phyloP scores from a whole-genome alignment of 2,797 vertebrate species.

The Anniella stebbinsi region DNA sequence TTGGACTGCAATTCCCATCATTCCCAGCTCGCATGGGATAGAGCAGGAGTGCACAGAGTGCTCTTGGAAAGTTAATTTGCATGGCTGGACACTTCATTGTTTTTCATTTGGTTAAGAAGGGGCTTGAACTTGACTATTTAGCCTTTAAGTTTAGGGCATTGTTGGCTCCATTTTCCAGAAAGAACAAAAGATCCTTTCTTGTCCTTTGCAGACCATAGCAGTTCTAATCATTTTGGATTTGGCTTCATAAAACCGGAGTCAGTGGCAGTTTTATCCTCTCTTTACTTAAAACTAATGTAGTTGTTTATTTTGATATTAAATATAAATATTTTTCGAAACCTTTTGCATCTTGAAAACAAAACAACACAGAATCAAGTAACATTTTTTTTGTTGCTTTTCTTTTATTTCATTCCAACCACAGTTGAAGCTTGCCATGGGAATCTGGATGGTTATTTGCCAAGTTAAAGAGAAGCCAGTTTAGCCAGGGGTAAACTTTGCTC shows the following conservation, averaged over 20 bases:
- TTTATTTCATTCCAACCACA: constrained; percentile 26
- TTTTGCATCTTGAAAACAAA: constrained; percentile 10
- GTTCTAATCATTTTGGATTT: constrained; percentile 40
- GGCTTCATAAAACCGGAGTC: constrained; percentile 37
- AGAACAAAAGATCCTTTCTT: constrained; percentile 67
- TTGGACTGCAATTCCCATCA: not conserved
- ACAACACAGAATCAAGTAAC: not conserved
- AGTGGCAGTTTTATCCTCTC: constrained; percentile 43
- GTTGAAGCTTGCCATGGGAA: constrained; percentile 26
- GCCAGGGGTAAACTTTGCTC: constrained; percentile 4
- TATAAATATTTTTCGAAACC: constrained; percentile 23
- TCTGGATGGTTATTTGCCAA: rapidly evolving
- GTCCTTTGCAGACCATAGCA: constrained; percentile 53
- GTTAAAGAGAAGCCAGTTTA: constrained; percentile 29
- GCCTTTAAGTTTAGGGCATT: not conserved
- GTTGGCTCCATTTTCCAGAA: constrained; percentile 53
- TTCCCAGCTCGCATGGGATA: not conserved
- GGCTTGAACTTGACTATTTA: constrained; percentile 40
- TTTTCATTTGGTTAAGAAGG: constrained; percentile 34
- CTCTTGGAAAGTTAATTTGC: constrained; percentile 47
- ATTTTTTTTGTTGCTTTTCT: constrained; percentile 14
- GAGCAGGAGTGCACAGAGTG: constrained; percentile 11
- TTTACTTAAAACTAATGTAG: constrained; percentile 35
- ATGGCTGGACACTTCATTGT: constrained; percentile 55
- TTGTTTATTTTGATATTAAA: constrained; percentile 23